phyloP scores from a whole-genome alignment of 2,888 invertebrate genomes.

The Drepanosiphum platanoidis region DNA sequence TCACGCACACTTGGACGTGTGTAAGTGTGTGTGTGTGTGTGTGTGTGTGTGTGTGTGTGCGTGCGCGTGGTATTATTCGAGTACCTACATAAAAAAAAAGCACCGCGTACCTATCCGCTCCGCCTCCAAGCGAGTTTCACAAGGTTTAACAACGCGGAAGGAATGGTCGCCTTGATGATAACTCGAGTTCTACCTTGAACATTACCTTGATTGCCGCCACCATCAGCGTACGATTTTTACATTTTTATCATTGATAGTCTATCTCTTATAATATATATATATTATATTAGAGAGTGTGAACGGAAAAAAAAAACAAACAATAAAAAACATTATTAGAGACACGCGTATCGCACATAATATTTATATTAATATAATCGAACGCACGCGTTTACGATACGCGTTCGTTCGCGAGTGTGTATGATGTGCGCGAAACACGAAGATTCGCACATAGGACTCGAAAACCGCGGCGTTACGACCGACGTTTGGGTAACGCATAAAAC shows the following conservation, averaged over 20 bases:
- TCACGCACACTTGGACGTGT: slow-evolving; percentile 43
- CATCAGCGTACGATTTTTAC: slow-evolving; percentile 45
- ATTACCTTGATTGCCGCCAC: slow-evolving; percentile 59
- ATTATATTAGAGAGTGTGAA: slow-evolving; percentile 37
- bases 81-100: slow-evolving; percentile 21
- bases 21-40: neutral
- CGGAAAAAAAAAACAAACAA: slow-evolving; percentile 31
- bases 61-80: slow-evolving; percentile 25
- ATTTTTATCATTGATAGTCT: slow-evolving; percentile 56
- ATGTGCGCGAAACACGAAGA: neutral
- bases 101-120: slow-evolving; percentile 33
- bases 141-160: slow-evolving; percentile 62
- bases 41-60: neutral
- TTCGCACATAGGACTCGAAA: neutral
- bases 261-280: slow-evolving; percentile 33
- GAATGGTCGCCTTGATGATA: slow-evolving; percentile 61
- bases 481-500: neutral
- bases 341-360: neutral
- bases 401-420: neutral
- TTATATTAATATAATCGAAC: neutral
- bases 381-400: neutral
- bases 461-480: neutral
- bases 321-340: neutral
- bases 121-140: slow-evolving; percentile 60
- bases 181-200: slow-evolving; percentile 59